Conservation (phyloP, 2,113 vertebrate genomes). For the Notiomystis cincta region DNA sequence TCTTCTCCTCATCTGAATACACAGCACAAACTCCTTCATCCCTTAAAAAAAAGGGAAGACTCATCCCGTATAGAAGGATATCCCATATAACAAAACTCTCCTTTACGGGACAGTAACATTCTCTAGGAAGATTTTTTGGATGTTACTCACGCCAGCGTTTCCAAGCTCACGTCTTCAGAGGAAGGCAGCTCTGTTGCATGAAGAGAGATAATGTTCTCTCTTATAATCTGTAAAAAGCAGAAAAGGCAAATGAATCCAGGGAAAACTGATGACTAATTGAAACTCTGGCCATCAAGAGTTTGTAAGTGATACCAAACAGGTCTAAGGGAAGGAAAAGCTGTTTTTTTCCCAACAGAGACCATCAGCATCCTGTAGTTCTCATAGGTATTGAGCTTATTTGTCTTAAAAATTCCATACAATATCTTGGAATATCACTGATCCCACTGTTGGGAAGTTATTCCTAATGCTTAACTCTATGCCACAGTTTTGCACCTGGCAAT, state of each 20-base stretch:
- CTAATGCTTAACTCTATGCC: not conserved
- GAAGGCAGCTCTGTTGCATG: slow-evolving; percentile 79
- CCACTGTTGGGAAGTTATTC: not conserved
- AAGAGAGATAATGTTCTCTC: slow-evolving; percentile 85
- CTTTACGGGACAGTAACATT: not conserved
- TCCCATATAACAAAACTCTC: not conserved
- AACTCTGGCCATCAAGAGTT: not conserved
- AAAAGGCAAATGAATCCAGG: not conserved
- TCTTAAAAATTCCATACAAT: not conserved
- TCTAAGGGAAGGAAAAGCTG: not conserved
- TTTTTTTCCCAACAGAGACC: not conserved
- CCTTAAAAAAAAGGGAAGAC: not conserved
- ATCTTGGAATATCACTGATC: not conserved
- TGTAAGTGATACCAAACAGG: not conserved
- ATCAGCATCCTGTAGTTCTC: not conserved
- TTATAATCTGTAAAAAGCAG: slow-evolving; percentile 82
- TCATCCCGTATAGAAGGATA: not conserved
- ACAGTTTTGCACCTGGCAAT: not conserved
- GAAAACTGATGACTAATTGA: not conserved
- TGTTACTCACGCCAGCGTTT: slow-evolving; percentile 89
- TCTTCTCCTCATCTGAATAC: not conserved
- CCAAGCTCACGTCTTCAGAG: slow-evolving; percentile 92
- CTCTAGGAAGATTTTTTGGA: not conserved
- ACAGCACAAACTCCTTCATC: not conserved
- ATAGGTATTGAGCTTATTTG: not conserved